A percentile compares a stretch with the other conserved stretches of the same genome.
phyloP scores from a whole-genome alignment of 1,140 invertebrate genomes.

The Gonatopus flavifemur region DNA sequence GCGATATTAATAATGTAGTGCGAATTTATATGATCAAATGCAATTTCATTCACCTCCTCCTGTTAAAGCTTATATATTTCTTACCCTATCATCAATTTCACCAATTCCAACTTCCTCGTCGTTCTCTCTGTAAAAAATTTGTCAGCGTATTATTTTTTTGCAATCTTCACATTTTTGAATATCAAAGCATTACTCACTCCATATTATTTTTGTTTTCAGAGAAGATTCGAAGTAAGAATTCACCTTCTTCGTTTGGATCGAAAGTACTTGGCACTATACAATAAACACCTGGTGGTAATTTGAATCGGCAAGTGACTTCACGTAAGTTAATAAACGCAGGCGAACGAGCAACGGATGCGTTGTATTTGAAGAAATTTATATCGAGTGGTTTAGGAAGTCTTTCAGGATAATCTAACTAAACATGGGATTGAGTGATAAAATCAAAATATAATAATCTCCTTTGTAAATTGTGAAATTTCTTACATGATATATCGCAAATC shows the following conservation, averaged over 20 bases:
- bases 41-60: too few relatives aligned
- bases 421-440: background rate
- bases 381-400: constrained; percentile 79
- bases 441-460: constrained; percentile 5
- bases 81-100: constrained; percentile 67
- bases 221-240: constrained; percentile 95
- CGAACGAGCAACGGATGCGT: constrained; percentile 85
- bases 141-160: constrained; percentile 3
- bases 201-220: constrained; percentile 89
- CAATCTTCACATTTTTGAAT: background rate
- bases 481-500: constrained; percentile 93
- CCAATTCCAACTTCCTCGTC: constrained; percentile 81
- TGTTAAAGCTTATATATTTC: constrained; percentile 31
- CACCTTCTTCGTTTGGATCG: constrained; percentile 93
- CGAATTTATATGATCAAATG: too few relatives aligned
- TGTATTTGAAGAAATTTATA: constrained; percentile 94
- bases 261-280: constrained; percentile 98
- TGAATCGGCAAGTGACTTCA: constrained; percentile 91
- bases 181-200: constrained; percentile 71
- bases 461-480: constrained; percentile 37
- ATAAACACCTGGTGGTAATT: constrained; percentile 91
- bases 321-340: constrained; percentile 95
- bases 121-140: constrained; percentile 73
- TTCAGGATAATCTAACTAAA: constrained; percentile 73
- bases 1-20: too few relatives aligned